Conservation (phyloP, 37 sponge, comb jelly and placozoan species). For the Cliona cf. orientalis region DNA sequence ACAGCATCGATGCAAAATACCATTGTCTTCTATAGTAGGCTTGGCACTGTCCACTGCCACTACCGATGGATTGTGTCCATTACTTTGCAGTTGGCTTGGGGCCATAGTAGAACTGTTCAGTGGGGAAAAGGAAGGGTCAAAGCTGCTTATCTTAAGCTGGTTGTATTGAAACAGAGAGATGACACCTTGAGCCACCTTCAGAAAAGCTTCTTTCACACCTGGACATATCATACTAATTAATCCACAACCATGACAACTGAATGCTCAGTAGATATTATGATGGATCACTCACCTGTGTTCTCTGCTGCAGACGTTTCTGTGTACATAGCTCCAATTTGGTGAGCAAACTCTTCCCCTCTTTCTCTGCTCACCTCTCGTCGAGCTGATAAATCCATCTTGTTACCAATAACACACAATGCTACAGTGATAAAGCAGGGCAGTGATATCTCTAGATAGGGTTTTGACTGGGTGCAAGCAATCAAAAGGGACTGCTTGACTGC, state of each 20-base stretch:
- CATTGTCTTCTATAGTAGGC: no score
- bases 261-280: background rate
- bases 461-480: no score
- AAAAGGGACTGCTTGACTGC: no score
- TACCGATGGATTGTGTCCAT: no score
- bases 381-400: conserved; percentile 61
- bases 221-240: background rate
- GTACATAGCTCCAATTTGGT: conserved; percentile 60
- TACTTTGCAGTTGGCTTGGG: no score
- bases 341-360: conserved; percentile 53
- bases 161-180: conserved; percentile 38
- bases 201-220: conserved; percentile 73
- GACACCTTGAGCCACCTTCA: conserved; percentile 63
- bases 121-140: conserved; percentile 14
- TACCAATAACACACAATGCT: conserved; percentile 71
- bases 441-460: background rate
- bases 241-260: no score
- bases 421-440: background rate
- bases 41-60: no score
- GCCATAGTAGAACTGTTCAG: background rate
- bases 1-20: no score
- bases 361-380: conserved; percentile 42
- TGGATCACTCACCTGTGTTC: conserved; percentile 42
- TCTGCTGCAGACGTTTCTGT: conserved; percentile 65
- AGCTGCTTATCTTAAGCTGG: background rate